A percentile compares a stretch with the other conserved stretches of the same genome.
These are phyloP conservation scores for Cyrtonyx montezumae DNA, from an alignment of 2,113 vertebrate species.

Conservation along the genomic window DNA sequence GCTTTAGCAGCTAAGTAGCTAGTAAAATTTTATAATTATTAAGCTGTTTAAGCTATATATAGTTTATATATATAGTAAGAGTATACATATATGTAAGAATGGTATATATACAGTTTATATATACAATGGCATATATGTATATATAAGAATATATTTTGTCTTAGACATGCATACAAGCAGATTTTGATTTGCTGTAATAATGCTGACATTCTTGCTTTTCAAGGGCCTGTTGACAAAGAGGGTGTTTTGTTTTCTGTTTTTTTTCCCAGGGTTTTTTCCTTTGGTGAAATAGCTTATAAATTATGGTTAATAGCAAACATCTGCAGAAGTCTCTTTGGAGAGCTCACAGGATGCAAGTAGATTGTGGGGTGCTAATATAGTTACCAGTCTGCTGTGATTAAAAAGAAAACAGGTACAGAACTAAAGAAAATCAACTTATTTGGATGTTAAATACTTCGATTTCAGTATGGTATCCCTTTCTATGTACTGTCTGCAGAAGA, in stretches of 20 bases:
- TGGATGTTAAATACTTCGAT: background rate
- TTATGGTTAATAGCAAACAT: constrained; percentile 57
- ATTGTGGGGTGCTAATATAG: constrained; percentile 43
- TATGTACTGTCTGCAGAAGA: background rate
- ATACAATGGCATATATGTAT: too few relatives aligned
- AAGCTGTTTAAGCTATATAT: background rate
- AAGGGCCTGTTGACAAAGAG: background rate
- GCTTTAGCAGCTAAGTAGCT: background rate
- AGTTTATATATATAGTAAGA: too few relatives aligned
- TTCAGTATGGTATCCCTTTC: background rate
- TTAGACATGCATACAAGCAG: background rate
- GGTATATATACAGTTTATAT: too few relatives aligned
- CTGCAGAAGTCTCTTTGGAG: constrained; percentile 38
- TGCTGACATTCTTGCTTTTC: constrained; percentile 15
- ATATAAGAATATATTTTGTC: background rate
- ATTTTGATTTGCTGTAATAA: background rate
- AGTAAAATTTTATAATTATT: background rate
- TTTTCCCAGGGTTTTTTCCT: background rate
- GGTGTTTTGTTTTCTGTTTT: background rate
- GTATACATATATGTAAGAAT: too few relatives aligned
- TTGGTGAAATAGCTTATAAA: constrained; percentile 50
- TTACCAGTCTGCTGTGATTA: background rate
- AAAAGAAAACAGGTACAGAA: background rate
- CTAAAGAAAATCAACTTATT: constrained; percentile 5
- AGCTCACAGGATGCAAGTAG: constrained; percentile 49